Evolutionary conservation across 2,113 vertebrate genomes (phyloP), one percentile per base, ranked within the genome.

Genomic region (Peucedramus taeniatus): DNA sequence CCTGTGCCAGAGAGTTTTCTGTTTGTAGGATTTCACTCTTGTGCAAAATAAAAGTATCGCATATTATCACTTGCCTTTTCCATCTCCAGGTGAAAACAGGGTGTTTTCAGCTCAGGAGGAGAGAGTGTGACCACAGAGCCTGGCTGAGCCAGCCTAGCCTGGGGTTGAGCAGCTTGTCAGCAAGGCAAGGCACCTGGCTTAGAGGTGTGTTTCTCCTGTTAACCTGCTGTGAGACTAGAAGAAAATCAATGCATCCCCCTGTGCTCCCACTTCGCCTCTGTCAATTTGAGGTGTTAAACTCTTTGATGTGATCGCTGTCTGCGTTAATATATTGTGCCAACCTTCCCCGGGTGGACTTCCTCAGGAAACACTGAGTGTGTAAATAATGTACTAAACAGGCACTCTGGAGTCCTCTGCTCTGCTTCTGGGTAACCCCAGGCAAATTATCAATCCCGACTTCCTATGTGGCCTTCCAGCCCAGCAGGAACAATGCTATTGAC

Each of bases 201-300:
- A 68, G 33, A 94, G 39, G 15, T 0, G 0, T 39, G 31, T 24
- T 70, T 90, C 82, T 83, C 53, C 53, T 42, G 19, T 11, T 53
- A 83, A 65, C 68, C 76, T 89, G 66, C 88, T 92, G 83, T 45
- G 83, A 89, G 50, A 59, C 59, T 31, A 59, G 56, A 63, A 77
- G 39, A 88, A 95, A 92, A 90, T 54, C 18, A 86, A 74, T 30
- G 51, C 63, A 66, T 19, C 59, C 42, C 45, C 59, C 75, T 51
- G 59, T 54, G 68, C 27, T 93, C 56, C 63, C 87, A 44, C 79
- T 83, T 90, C 0, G 0, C 59, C 72, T 92, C 75, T 92, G 71
- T 90, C 94, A 89, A 70, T 95, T 59, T 74, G 60, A 97, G 50
- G 90, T 90, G 83, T 80, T 95, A 92, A 96, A 83, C 59, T 31